These are phyloP conservation scores for Zonotrichia leucophrys DNA, from an alignment of 2,113 vertebrate species.

Conservation along the genomic window DNA sequence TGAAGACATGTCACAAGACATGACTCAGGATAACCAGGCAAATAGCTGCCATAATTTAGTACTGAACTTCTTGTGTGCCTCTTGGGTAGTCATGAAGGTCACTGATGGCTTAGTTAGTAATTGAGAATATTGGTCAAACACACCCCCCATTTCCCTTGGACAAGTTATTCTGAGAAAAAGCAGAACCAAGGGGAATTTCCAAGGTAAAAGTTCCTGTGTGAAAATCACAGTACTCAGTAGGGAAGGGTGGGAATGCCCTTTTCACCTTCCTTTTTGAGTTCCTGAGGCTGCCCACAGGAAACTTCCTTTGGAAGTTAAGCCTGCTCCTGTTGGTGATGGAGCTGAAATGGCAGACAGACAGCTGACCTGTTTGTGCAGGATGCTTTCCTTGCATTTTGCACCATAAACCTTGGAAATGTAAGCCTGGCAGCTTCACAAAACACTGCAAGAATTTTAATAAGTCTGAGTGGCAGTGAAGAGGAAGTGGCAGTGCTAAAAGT, in stretches of 20 bases:
- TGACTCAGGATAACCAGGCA: background rate
- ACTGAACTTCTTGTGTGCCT: background rate
- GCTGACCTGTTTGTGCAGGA: slow-evolving; percentile 36
- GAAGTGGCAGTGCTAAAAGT: background rate
- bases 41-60: background rate
- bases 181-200: background rate
- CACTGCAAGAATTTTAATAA: background rate
- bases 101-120: background rate
- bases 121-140: background rate
- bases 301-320: slow-evolving; percentile 1
- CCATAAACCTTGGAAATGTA: slow-evolving; percentile 21
- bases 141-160: background rate
- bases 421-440: slow-evolving; percentile 3
- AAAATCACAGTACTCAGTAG: background rate
- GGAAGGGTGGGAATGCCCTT: background rate
- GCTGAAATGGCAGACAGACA: slow-evolving; percentile 15
- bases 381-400: background rate
- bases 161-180: background rate
- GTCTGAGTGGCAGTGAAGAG: background rate
- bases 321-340: background rate
- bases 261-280: slow-evolving; percentile 35
- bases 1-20: background rate
- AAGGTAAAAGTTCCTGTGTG: background rate
- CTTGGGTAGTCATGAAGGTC: background rate
- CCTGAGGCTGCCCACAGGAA: slow-evolving; percentile 1